Evolutionary conservation across 2,797 vertebrate species (phyloP).

Genomic region (Fundulus diaphanus): DNA sequence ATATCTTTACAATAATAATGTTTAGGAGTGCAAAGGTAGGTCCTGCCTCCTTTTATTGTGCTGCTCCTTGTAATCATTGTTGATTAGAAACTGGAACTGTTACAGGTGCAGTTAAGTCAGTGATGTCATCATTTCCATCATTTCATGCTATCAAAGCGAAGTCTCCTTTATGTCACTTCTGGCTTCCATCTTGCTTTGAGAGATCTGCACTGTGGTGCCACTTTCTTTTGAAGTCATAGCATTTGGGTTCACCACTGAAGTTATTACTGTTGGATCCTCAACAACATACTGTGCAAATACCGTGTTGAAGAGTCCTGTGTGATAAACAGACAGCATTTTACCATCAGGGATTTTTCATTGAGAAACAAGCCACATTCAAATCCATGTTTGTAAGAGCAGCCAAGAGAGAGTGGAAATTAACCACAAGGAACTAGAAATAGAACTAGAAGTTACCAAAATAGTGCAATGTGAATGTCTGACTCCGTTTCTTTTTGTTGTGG

Average conservation of each 20-base stretch:
- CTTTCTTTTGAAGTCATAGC: conserved; percentile 3
- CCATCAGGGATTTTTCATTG: neutral
- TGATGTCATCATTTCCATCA: neutral
- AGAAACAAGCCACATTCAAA: neutral
- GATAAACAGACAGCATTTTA: conserved; percentile 16
- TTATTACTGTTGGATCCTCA: conserved; percentile 52
- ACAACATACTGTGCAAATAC: conserved; percentile 73
- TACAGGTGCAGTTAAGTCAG: neutral
- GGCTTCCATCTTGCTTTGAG: conserved; percentile 17
- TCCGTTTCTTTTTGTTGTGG: neutral
- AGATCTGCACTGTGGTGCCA: neutral
- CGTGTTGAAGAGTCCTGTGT: conserved; percentile 69
- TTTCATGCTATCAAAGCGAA: conserved; percentile 57
- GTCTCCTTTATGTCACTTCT: conserved; percentile 74
- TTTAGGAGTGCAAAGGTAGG: neutral
- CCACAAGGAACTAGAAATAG: neutral
- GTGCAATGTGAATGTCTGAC: neutral
- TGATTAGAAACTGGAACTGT: neutral
- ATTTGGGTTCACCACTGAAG: conserved; percentile 56
- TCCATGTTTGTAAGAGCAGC: neutral
- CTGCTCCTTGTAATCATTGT: neutral
- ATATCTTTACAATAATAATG: neutral
- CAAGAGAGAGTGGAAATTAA: neutral
- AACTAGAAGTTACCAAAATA: neutral
- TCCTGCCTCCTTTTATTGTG: conserved; percentile 1